These are phyloP conservation scores for Coenobita brevimanus DNA, from an alignment of 1,140 invertebrate genomes.

Conservation along the genomic window DNA sequence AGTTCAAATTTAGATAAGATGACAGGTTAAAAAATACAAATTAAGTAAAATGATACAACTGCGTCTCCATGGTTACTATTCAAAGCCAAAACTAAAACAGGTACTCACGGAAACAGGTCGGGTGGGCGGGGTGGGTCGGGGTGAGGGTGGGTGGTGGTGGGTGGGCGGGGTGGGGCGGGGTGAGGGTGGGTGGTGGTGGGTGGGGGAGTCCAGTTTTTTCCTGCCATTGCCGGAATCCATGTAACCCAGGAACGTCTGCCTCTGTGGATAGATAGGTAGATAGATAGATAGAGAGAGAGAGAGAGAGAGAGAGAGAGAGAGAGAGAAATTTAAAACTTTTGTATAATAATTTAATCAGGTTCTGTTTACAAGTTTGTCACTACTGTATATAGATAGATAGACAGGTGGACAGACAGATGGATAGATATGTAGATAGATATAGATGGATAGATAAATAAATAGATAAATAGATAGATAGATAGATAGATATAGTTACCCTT, in stretches of 20 bases:
- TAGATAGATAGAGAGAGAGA: neutral
- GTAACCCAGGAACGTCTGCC: neutral
- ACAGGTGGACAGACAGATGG: no score
- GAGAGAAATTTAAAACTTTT: neutral
- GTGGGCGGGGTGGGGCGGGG: neutral
- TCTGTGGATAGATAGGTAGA: neutral
- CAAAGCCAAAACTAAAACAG: no score
- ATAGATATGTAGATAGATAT: no score
- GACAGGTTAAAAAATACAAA: no score
- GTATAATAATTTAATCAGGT: neutral
- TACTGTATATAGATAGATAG: no score
- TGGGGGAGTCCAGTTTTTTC: neutral
- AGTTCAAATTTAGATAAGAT: no score
- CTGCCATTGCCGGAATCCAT: neutral
- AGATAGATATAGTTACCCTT: conserved; percentile 60
- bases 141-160: neutral
- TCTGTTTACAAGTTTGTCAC: neutral
- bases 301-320: neutral
- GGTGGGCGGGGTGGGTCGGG: neutral
- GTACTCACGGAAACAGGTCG: no score
- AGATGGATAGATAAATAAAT: no score
- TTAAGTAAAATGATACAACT: no score
- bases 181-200: neutral
- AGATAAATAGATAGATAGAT: no score
- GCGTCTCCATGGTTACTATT: no score